Conservation (phyloP, 2,888 invertebrate genomes). For the Rotaria socialis region DNA sequence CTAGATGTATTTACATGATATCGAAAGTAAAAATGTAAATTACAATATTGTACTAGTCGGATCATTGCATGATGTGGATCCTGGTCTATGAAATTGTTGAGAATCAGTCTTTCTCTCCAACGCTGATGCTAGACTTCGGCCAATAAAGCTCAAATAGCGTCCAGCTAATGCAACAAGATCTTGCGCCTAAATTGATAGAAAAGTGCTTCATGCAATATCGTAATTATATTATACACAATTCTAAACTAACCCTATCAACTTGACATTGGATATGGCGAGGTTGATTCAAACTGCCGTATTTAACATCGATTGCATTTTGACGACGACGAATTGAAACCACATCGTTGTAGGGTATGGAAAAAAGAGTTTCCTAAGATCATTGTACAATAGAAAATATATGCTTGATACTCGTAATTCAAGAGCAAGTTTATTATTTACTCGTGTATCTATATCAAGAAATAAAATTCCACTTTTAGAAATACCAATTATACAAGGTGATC, state of each 20-base stretch:
- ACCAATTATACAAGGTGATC: slow-evolving; percentile 83
- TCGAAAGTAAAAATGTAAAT: neutral
- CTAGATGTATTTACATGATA: neutral
- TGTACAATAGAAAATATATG: neutral
- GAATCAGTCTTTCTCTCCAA: neutral
- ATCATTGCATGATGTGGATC: neutral
- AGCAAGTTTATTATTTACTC: slow-evolving; percentile 63
- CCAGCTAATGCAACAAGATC: slow-evolving; percentile 33
- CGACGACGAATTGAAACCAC: slow-evolving; percentile 79
- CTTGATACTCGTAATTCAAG: too few species aligned
- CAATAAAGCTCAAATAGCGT: slow-evolving; percentile 34
- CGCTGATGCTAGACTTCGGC: neutral
- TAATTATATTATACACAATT: neutral
- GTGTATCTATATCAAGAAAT: slow-evolving; percentile 83
- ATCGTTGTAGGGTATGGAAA: slow-evolving; percentile 87
- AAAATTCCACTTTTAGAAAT: slow-evolving; percentile 87
- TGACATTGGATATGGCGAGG: slow-evolving; percentile 8
- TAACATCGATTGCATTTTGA: slow-evolving; percentile 52
- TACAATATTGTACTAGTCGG: slow-evolving; percentile 34
- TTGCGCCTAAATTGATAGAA: neutral
- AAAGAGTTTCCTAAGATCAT: slow-evolving; percentile 70
- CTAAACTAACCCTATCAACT: neutral
- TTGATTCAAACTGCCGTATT: slow-evolving; percentile 48
- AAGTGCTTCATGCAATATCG: neutral
- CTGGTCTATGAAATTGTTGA: neutral